A percentile compares a stretch with the other conserved stretches of the same genome.
Conservation (phyloP, 2,797 vertebrate genomes). For the Muscicapa comitata region DNA sequence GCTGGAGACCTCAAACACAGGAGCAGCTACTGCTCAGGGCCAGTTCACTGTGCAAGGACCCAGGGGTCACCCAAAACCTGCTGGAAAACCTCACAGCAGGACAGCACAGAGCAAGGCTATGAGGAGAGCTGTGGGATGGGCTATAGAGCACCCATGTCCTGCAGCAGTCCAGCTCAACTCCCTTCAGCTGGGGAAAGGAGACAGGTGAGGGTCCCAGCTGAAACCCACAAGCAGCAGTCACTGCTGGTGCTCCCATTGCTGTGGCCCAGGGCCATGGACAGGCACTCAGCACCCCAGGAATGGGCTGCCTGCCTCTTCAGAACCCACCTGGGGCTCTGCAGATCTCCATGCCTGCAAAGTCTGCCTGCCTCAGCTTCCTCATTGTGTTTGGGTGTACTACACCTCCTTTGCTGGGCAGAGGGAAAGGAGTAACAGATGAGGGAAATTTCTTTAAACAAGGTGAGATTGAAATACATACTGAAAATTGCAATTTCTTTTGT, state of each 20-base stretch:
- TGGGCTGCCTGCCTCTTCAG: neutral
- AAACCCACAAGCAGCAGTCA: neutral
- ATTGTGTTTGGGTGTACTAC: neutral
- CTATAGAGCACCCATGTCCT: rapidly evolving
- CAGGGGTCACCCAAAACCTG: neutral
- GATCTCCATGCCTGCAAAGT: neutral
- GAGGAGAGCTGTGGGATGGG: neutral
- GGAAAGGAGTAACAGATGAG: neutral
- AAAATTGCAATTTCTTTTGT: neutral
- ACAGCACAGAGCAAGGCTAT: rapidly evolving
- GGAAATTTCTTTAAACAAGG: neutral
- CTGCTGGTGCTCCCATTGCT: neutral
- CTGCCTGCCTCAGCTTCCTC: neutral
- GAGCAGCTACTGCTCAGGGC: neutral
- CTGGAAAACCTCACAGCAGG: neutral
- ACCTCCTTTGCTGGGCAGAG: neutral
- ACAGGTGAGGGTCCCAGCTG: neutral
- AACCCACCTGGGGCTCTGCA: neutral
- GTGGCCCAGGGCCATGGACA: rapidly evolving
- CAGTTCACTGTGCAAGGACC: neutral
- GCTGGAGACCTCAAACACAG: neutral
- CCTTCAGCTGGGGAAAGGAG: neutral
- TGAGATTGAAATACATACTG: neutral
- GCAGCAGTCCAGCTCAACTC: neutral
- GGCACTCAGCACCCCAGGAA: neutral